A percentile compares a stretch with the other conserved stretches of the same genome.
These are phyloP conservation scores for Hydrochoerus hydrochaeris DNA, from an alignment of 2,113 vertebrate genomes.

Conservation along the genomic window DNA sequence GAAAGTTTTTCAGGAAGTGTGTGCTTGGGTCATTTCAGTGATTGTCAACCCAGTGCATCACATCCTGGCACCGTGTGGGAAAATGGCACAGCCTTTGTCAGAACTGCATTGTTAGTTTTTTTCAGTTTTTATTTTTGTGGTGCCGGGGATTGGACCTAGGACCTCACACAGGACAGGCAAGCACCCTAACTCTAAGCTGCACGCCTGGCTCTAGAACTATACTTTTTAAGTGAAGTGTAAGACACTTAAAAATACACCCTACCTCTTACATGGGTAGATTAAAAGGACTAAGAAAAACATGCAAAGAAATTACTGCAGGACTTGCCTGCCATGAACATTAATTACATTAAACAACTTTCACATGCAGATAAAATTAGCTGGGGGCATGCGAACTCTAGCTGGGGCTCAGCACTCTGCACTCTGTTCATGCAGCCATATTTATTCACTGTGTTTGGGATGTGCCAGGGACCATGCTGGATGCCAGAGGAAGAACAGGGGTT, in stretches of 20 bases:
- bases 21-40: background rate
- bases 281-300: background rate
- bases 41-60: background rate
- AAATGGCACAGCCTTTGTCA: background rate
- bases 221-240: background rate
- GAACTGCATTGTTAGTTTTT: background rate
- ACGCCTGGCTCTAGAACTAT: background rate
- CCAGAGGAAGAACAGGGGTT: background rate
- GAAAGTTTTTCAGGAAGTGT: background rate
- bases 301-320: conserved; percentile 3
- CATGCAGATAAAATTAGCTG: background rate
- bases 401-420: fast-evolving
- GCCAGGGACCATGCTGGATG: background rate
- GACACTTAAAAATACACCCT: background rate
- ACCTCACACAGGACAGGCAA: background rate
- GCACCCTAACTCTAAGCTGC: background rate
- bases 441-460: background rate
- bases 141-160: background rate
- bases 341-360: background rate
- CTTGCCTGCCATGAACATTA: background rate
- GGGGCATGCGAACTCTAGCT: too few species aligned
- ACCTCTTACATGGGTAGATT: background rate
- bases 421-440: background rate
- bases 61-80: fast-evolving
- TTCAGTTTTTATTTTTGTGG: background rate